Evolutionary conservation across 2,113 vertebrate species (phyloP).

Genomic region (Odocoileus hemionus): DNA sequence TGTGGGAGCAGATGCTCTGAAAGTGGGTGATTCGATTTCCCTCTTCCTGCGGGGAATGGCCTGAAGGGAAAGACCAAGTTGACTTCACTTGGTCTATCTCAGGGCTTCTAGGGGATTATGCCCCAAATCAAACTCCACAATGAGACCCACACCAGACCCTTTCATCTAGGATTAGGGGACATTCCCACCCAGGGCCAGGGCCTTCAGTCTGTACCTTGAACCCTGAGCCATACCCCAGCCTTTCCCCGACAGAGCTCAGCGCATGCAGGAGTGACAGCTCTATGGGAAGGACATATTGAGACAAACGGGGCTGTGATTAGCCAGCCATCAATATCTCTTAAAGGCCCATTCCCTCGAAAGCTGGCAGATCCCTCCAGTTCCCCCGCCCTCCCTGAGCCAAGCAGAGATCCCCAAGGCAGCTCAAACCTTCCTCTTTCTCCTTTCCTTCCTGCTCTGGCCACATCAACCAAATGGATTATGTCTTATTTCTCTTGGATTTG

Average conservation of each 20-base stretch:
- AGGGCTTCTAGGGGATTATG: background rate
- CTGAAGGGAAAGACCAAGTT: background rate
- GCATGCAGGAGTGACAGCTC: background rate
- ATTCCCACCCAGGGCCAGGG: background rate
- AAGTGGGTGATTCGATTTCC: background rate
- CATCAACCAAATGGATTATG: conserved; percentile 74
- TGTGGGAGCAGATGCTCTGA: background rate
- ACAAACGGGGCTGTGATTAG: conserved; percentile 74
- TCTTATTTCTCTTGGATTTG: conserved; percentile 75
- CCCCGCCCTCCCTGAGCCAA: background rate
- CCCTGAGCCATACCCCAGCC: background rate
- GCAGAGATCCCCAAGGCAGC: background rate
- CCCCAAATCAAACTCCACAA: background rate
- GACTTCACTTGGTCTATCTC: background rate
- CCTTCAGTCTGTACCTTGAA: background rate
- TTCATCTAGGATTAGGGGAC: background rate
- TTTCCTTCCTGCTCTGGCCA: conserved; percentile 23
- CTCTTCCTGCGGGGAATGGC: background rate
- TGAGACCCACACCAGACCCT: background rate
- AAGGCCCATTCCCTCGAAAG: conserved; percentile 69
- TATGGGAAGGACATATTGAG: conserved; percentile 44
- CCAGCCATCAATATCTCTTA: conserved; percentile 80
- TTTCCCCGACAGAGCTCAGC: background rate
- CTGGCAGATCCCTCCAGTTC: conserved; percentile 60
- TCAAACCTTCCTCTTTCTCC: background rate